phyloP scores from a whole-genome alignment of 2,888 invertebrate species.

The Cerastis leucographa region DNA sequence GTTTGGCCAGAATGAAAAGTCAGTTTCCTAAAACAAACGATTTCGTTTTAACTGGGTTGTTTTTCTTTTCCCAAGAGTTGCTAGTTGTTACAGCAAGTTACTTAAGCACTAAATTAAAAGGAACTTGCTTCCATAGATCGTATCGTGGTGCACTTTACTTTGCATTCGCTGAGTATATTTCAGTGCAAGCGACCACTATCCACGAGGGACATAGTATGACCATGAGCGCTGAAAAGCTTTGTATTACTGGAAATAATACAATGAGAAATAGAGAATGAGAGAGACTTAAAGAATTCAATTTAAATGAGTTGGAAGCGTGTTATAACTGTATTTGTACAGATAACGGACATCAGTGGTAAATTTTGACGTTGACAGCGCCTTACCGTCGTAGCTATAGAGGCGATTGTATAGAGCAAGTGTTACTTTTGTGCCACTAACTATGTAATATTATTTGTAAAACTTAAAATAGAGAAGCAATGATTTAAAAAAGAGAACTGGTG shows the following conservation, averaged over 20 bases:
- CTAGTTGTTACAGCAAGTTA: constrained; percentile 20
- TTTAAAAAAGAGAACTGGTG: neutral
- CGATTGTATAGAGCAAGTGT: neutral
- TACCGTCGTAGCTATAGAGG: neutral
- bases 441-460: too few species aligned
- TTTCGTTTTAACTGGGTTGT: neutral
- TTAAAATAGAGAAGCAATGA: neutral
- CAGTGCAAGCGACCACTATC: constrained; percentile 13
- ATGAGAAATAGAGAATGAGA: constrained; percentile 6
- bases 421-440: too few species aligned
- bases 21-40: constrained; percentile 20
- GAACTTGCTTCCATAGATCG: constrained; percentile 33
- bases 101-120: constrained; percentile 47
- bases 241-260: constrained; percentile 3
- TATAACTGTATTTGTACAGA: neutral
- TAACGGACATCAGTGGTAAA: neutral
- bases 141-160: constrained; percentile 46
- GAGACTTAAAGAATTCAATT: constrained; percentile 10
- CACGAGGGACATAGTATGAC: constrained; percentile 17
- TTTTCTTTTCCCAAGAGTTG: neutral
- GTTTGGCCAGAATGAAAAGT: neutral
- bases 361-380: neutral
- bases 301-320: neutral
- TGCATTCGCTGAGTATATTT: constrained; percentile 47
- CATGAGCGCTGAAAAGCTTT: constrained; percentile 37